A percentile compares a stretch with the other conserved stretches of the same genome.
These are phyloP conservation scores for Nymphalis io DNA, from an alignment of 1,140 invertebrate species.

Conservation along the genomic window DNA sequence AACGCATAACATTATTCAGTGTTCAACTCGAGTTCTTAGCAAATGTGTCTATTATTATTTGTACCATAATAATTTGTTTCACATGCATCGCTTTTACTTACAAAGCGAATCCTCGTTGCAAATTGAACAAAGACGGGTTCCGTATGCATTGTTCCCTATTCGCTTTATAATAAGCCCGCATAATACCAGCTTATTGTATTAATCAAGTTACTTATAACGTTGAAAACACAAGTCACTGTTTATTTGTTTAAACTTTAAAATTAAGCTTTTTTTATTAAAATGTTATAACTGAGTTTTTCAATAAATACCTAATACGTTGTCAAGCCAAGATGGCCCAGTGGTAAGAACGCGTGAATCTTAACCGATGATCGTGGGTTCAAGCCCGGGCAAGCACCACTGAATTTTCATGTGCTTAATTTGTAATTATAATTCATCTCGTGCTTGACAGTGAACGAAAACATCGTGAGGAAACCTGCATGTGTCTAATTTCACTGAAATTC, in stretches of 20 bases:
- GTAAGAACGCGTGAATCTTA: too few relatives aligned
- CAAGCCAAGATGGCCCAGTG: too few relatives aligned
- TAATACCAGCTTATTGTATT: constrained; percentile 25
- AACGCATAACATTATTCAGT: not conserved
- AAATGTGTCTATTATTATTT: constrained; percentile 11
- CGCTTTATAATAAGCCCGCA: constrained; percentile 34
- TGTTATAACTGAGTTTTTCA: too few relatives aligned
- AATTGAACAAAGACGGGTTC: constrained; percentile 38
- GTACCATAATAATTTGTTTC: constrained; percentile 23
- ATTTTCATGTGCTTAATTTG: too few relatives aligned
- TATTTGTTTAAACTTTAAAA: not conserved
- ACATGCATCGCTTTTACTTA: constrained; percentile 28
- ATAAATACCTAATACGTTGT: too few relatives aligned
- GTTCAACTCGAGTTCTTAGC: constrained; percentile 1
- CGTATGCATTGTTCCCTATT: constrained; percentile 27
- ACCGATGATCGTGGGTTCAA: too few relatives aligned
- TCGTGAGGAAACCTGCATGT: too few relatives aligned
- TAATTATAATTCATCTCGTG: too few relatives aligned
- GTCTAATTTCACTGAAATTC: too few relatives aligned
- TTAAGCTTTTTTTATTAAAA: not conserved
- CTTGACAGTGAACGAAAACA: too few relatives aligned
- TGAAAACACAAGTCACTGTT: constrained; percentile 18
- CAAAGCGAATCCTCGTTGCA: constrained; percentile 29
- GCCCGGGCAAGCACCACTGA: too few relatives aligned
- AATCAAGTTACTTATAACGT: constrained; percentile 24